Evolutionary conservation across 2,888 invertebrate genomes (phyloP), one percentile per base, ranked within the genome.

Genomic region (Leucoma salicis): DNA sequence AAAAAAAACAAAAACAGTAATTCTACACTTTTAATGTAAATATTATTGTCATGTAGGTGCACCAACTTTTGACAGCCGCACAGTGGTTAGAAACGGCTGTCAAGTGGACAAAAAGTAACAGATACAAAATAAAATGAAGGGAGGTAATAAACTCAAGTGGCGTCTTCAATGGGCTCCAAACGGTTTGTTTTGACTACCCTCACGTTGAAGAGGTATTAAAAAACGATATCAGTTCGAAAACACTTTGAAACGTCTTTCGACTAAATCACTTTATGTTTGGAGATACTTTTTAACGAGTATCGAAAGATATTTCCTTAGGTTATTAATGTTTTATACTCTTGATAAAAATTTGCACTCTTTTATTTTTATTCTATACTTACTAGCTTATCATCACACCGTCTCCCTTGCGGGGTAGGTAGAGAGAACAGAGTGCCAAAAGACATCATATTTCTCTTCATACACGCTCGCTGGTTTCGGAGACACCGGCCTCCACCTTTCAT

Each of bases 101-200:
- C 59, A 51, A 49, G 35, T 46, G 43, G 59, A 62, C 60, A 68
- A 74, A 68, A 64, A 66, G 40, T 67, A 78, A 75, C 82, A 78
- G 82, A 82, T 78, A 76, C 74, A 73, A 82, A 87, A 80, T 72
- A 66, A 75, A 75, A 39, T 32, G 4, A 35, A 24, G 63, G 63
- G 50, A 68, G 69, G 63, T 63, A 64, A 74, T 81, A 79, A 78
- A 78, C 70, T 87, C 84, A 77, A 89, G 89, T 86, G 85, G 79
- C 57, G 51, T 58, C 70, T 69, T 71, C 65, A 77, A 81, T 78
- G 65, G 70, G 73, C 59, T 70, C 72, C 78, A 80, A 89, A 89
- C 72, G 87, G 87, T 89, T 89, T 89, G 89, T 89, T 89, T 79
- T 85, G 88, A 85, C 85, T 87, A 71, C 21, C 80, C 70, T 67